Conservation (phyloP, 1,140 invertebrate species). For the Lordiphosa collinella region DNA sequence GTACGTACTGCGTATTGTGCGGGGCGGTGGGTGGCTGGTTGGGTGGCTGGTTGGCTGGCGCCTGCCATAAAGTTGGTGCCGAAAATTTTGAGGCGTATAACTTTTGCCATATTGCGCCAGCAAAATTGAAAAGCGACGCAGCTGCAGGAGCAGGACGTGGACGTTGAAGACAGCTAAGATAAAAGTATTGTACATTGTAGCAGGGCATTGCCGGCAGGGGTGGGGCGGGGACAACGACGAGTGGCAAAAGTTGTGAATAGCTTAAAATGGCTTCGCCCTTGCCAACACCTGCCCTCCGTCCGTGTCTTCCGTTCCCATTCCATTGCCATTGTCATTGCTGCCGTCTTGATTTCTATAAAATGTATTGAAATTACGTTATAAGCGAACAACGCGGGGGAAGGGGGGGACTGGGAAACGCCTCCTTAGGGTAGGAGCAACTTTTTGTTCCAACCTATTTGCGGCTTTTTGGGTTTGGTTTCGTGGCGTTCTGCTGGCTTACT, state of each 20-base stretch:
- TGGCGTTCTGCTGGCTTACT: conserved; percentile 1
- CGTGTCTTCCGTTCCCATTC: conserved; percentile 2
- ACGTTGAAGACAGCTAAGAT: conserved; percentile 24
- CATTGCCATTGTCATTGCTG: neutral
- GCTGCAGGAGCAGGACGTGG: conserved; percentile 16
- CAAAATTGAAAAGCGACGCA: conserved; percentile 35
- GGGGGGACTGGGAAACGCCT: neutral
- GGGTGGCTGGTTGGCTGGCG: neutral
- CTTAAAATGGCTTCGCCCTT: conserved; percentile 20
- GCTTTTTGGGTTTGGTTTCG: neutral
- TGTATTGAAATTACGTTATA: conserved; percentile 15
- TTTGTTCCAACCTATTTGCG: neutral
- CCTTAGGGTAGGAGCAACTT: neutral
- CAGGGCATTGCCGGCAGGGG: neutral
- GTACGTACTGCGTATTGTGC: conserved; percentile 15
- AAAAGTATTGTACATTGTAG: conserved; percentile 32
- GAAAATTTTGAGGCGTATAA: conserved; percentile 44
- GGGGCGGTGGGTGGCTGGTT: neutral
- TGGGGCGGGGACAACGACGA: no score
- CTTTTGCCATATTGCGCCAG: conserved; percentile 58
- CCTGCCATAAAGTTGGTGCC: conserved; percentile 17
- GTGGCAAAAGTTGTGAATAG: conserved; percentile 34
- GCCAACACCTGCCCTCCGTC: conserved; percentile 4
- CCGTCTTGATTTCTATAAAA: conserved; percentile 12
- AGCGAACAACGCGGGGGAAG: neutral